Evolutionary conservation across 1,140 invertebrate species (phyloP), one percentile per base, ranked within the genome.

Genomic region (Zophobas atratus): DNA sequence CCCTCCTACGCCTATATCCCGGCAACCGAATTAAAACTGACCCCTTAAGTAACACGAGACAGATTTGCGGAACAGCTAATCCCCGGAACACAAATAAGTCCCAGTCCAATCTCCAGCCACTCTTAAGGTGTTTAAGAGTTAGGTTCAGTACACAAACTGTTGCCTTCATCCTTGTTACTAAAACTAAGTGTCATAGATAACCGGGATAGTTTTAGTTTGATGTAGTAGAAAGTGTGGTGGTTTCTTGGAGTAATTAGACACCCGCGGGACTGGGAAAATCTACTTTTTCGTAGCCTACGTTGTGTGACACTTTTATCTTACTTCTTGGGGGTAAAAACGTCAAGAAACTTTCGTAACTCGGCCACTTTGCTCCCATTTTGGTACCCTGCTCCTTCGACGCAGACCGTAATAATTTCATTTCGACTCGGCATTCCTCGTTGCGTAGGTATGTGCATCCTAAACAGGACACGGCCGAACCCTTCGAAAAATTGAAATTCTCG

Each of bases 401-500:
- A 2, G 32, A 57, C 20, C 32, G 36, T 38, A 63, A 67, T 67
- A 43, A 67, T 67, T 67, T 67, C 20, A 67, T 67, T 67, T 67
- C 60, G 39, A 67, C 39, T 67, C 20, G 56, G 60, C 41, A 67
- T 67, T 48, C 39, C 39, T 46, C 39, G 34, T 1, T 4, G 36
- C 8, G 38, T 8, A 67, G 60, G 60, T 67, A 67, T 67, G 60
- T 39, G 20, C n/a, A 46, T 48, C 43, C 8, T 67, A 48, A 63
- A 67, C 39, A 67, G 60, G 39, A 20, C 38, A 67, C 6, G 60
- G 8, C 20, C 60, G 39, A 32, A 20, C 20, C 1, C 33, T 6
- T 8, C 39, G 41, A 67, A 67, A 67, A 67, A 43, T 67, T 67
- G 60, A 67, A 67, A 67, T 67, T 67, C 60, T 67, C 20, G 35